Conservation (phyloP, 2,888 invertebrate genomes). For the Herminia tarsipennalis region DNA sequence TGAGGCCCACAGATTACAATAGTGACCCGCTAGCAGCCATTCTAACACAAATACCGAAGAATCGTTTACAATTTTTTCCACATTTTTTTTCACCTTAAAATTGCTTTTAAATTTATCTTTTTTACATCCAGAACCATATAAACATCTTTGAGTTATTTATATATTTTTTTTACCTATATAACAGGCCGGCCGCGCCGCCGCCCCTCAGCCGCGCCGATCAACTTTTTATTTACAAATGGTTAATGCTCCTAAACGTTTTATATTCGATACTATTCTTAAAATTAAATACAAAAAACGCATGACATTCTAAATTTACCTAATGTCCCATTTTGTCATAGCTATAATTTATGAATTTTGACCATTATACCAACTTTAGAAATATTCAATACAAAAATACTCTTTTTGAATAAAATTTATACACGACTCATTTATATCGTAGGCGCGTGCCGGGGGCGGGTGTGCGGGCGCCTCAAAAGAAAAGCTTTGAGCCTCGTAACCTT, state of each 20-base stretch:
- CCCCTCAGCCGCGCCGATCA: constrained; percentile 61
- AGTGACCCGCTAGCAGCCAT: constrained; percentile 80
- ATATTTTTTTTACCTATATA: constrained; percentile 84
- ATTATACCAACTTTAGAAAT: constrained; percentile 87
- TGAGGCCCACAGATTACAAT: constrained; percentile 84
- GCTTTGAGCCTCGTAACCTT: constrained; percentile 86
- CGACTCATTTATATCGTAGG: constrained; percentile 77
- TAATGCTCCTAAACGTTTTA: constrained; percentile 89
- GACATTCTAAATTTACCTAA: constrained; percentile 85
- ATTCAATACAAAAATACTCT: constrained; percentile 87
- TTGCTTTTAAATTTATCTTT: constrained; percentile 80
- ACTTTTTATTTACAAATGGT: constrained; percentile 88
- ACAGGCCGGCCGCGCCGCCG: constrained; percentile 66
- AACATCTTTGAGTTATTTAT: constrained; percentile 86
- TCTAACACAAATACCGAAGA: constrained; percentile 83
- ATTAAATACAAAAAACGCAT: constrained; percentile 86
- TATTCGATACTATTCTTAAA: constrained; percentile 87
- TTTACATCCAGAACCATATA: constrained; percentile 86
- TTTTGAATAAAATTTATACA: constrained; percentile 86
- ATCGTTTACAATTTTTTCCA: constrained; percentile 72
- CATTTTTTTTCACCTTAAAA: constrained; percentile 73
- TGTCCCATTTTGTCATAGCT: constrained; percentile 80
- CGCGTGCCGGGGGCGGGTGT: constrained; percentile 61
- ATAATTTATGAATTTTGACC: constrained; percentile 86
- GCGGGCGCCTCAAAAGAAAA: constrained; percentile 78